These are phyloP conservation scores for Adoxophyes honmai DNA, from an alignment of 1,140 invertebrate species.

Conservation along the genomic window DNA sequence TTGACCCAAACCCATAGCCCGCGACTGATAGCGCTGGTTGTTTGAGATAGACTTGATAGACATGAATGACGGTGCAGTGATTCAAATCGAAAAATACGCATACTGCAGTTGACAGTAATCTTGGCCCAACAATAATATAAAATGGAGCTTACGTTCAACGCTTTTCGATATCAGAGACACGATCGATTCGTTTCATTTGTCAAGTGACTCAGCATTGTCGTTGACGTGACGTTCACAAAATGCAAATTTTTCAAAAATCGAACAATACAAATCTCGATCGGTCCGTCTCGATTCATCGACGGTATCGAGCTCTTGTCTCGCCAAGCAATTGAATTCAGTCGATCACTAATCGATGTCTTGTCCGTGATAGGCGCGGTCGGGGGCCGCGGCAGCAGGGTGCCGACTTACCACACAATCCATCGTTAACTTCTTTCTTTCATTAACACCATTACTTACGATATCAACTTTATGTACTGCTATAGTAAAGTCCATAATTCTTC, in stretches of 20 bases:
- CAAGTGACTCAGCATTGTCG: conserved; percentile 73
- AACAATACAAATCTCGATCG: conserved; percentile 72
- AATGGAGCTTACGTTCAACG: conserved; percentile 71
- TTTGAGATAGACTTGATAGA: conserved; percentile 33
- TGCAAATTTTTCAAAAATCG: conserved; percentile 74
- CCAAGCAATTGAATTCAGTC: conserved; percentile 75
- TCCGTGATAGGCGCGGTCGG: conserved; percentile 72
- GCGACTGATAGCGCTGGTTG: conserved; percentile 17
- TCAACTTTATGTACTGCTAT: conserved; percentile 47
- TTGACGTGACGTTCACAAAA: conserved; percentile 74
- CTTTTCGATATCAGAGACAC: conserved; percentile 63
- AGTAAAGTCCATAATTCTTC: conserved; percentile 53
- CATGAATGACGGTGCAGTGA: conserved; percentile 31
- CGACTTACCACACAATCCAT: conserved; percentile 77
- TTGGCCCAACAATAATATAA: conserved; percentile 69
- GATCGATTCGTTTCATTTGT: conserved; percentile 69
- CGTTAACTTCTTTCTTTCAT: conserved; percentile 76
- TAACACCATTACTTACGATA: conserved; percentile 54
- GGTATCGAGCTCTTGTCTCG: conserved; percentile 67
- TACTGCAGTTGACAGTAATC: conserved; percentile 71
- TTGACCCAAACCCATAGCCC: neutral
- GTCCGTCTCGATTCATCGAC: conserved; percentile 64
- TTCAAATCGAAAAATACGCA: conserved; percentile 34
- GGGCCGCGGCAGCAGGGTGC: conserved; percentile 74
- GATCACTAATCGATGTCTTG: conserved; percentile 77